Percentiles rank a stretch among this genome's conserved stretches.
These are phyloP conservation scores for Ophiothrix spiculata DNA, from an alignment of 35 echinoderm and acorn worm species.

Conservation along the genomic window DNA sequence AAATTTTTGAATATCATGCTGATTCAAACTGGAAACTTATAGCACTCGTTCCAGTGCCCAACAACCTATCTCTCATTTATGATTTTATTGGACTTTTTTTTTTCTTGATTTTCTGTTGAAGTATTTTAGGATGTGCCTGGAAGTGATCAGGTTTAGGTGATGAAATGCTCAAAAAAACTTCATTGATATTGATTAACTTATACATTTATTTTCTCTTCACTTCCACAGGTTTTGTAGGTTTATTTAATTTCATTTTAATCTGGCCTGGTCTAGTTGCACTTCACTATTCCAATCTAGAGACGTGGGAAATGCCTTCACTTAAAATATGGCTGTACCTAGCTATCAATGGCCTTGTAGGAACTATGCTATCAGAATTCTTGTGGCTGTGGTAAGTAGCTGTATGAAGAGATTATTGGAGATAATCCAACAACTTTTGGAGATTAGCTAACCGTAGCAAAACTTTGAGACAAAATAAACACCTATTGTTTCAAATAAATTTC, in stretches of 20 bases:
- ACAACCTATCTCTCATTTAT: no score
- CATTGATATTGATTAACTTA: not conserved
- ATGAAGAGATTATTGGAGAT: not conserved
- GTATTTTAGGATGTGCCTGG: no score
- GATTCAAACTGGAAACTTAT: not conserved
- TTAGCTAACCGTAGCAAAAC: no score
- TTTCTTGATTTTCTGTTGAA: not conserved
- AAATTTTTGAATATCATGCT: no score
- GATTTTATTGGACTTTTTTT: no score
- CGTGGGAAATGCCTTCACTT: slow-evolving; percentile 72
- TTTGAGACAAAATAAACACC: no score
- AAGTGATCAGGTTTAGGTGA: not conserved
- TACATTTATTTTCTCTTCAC: not conserved
- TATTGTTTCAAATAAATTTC: no score
- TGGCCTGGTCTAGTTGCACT: slow-evolving; percentile 93
- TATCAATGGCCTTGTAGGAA: slow-evolving; percentile 94
- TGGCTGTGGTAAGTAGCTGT: slow-evolving; percentile 91
- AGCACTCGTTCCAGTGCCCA: no score
- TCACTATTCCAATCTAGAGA: slow-evolving; percentile 70
- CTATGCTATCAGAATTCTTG: slow-evolving; percentile 87
- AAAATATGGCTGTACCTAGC: slow-evolving; percentile 84
- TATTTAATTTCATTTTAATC: slow-evolving; percentile 93
- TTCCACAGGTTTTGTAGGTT: slow-evolving; percentile 89
- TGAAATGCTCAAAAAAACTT: not conserved
- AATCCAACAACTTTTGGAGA: no score